Evolutionary conservation across 2,797 vertebrate genomes (phyloP).

Genomic region (Coregonus ussuriensis): DNA sequence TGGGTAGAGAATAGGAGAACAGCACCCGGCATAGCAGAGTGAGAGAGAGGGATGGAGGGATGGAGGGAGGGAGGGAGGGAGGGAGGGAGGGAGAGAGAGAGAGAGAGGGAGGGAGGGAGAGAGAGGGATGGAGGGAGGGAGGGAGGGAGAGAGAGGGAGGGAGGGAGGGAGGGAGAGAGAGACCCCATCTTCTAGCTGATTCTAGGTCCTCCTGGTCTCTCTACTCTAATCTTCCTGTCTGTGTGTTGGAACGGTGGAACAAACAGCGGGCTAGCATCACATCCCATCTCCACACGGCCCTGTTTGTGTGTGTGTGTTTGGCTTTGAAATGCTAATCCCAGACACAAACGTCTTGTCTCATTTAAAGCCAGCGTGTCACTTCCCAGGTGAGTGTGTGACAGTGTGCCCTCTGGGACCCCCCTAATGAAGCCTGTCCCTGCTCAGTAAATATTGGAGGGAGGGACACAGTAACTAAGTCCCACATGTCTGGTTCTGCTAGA

Average conservation of each 20-base stretch:
- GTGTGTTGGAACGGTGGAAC: constrained; percentile 19
- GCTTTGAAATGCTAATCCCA: constrained; percentile 78
- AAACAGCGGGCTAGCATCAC: not conserved
- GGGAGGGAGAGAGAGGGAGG: too few relatives aligned
- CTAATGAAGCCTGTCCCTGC: constrained; percentile 12
- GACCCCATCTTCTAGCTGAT: not conserved
- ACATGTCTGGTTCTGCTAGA: constrained; percentile 47
- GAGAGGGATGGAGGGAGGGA: not conserved
- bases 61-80: too few relatives aligned
- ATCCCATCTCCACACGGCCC: constrained; percentile 39
- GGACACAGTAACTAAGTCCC: constrained; percentile 50
- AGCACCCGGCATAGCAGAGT: not conserved
- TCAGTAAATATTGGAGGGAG: constrained; percentile 67
- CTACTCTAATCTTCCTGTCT: constrained; percentile 60
- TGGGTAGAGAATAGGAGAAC: not conserved
- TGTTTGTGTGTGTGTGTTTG: constrained; percentile 47
- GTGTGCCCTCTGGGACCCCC: constrained; percentile 66
- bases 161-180: not conserved
- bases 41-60: too few relatives aligned
- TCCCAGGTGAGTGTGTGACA: constrained; percentile 75
- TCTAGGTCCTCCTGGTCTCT: constrained; percentile 47
- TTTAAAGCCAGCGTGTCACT: constrained; percentile 76
- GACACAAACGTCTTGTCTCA: constrained; percentile 73
- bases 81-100: too few relatives aligned
- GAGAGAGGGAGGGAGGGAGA: not conserved